phyloP scores from a whole-genome alignment of 2,888 invertebrate species.

The Arenicola marina region DNA sequence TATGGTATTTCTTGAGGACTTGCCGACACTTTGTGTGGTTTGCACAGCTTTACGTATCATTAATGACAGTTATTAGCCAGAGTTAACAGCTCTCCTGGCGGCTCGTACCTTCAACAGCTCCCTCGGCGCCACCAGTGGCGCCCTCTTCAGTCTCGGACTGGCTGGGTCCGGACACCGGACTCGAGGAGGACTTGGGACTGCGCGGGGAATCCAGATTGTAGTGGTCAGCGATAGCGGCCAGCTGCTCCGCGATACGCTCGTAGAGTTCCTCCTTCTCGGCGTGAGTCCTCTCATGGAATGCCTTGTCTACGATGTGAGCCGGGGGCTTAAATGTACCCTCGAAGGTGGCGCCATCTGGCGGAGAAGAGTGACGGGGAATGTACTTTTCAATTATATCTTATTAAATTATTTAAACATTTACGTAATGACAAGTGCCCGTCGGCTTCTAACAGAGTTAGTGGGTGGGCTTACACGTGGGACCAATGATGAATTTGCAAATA shows the following conservation, averaged over 20 bases:
- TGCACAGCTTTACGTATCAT: too few relatives aligned
- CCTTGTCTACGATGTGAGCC: conserved; percentile 3
- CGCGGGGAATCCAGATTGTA: conserved; percentile 28
- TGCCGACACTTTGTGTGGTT: too few relatives aligned
- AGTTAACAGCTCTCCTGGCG: too few relatives aligned
- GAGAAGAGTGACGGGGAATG: too few relatives aligned
- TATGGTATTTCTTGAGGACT: too few relatives aligned
- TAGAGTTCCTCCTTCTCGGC: conserved; percentile 36
- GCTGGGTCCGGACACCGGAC: neutral
- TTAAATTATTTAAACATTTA: too few relatives aligned
- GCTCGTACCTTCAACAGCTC: neutral
- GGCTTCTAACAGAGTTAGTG: too few relatives aligned
- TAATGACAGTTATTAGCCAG: too few relatives aligned
- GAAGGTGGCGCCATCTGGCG: neutral
- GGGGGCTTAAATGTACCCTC: neutral
- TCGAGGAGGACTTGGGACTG: conserved; percentile 10
- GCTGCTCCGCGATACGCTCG: conserved; percentile 36
- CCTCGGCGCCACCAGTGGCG: neutral
- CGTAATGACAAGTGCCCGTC: too few relatives aligned
- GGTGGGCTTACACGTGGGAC: too few relatives aligned
- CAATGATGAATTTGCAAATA: too few relatives aligned
- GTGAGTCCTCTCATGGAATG: conserved; percentile 32
- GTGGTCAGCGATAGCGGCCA: conserved; percentile 37
- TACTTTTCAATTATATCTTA: too few relatives aligned
- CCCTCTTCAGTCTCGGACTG: neutral